Conservation (phyloP, 2,113 vertebrate genomes). For the Microtus montanus region DNA sequence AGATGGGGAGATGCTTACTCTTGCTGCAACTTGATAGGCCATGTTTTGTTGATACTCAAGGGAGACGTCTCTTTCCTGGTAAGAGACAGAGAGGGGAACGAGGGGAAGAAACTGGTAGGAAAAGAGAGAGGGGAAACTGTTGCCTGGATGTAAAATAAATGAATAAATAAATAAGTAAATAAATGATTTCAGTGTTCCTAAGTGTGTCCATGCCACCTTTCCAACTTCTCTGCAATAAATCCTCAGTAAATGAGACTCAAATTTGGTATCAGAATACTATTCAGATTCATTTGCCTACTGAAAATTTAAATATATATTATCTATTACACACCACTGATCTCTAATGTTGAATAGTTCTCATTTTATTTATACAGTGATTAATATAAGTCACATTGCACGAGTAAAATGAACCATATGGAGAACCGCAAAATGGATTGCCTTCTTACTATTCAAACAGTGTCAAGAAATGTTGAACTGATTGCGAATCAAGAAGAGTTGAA, state of each 20-base stretch:
- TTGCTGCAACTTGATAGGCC: not conserved
- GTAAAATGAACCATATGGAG: conserved; percentile 37
- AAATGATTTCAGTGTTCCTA: not conserved
- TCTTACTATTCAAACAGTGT: conserved; percentile 53
- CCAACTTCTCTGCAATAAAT: not conserved
- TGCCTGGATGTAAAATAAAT: not conserved
- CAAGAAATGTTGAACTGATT: conserved; percentile 54
- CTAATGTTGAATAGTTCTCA: conserved; percentile 25
- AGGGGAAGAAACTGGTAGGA: not conserved
- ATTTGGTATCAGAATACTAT: not conserved
- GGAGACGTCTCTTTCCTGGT: not conserved
- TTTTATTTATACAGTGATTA: conserved; percentile 53
- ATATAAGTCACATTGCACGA: not conserved
- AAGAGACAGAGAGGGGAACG: not conserved
- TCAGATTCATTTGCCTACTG: not conserved
- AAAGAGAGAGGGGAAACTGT: not conserved
- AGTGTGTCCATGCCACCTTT: not conserved
- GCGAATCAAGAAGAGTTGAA: conserved; percentile 46
- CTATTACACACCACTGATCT: not conserved
- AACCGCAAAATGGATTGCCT: conserved; percentile 38
- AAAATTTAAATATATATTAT: not conserved
- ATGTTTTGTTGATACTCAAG: not conserved
- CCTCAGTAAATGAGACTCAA: not conserved
- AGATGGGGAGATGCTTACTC: not conserved
- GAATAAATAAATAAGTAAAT: no score